phyloP scores from a whole-genome alignment of 2,113 vertebrate genomes.

The Galbula dea region DNA sequence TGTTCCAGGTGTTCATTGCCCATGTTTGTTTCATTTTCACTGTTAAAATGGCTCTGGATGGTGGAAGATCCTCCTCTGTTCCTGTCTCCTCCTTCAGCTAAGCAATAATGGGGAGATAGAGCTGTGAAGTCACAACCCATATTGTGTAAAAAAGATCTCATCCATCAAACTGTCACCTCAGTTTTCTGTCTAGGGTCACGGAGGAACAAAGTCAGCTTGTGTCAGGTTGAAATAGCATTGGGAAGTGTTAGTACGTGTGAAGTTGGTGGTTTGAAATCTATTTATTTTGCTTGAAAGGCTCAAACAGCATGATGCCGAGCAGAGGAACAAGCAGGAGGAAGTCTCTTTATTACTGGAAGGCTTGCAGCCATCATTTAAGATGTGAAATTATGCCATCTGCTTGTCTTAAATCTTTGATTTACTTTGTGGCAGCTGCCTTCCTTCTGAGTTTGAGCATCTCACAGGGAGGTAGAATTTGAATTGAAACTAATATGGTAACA shows the following conservation, averaged over 20 bases:
- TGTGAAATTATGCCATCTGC: constrained; percentile 68
- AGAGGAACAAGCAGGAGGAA: constrained; percentile 54
- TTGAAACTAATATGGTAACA: background rate
- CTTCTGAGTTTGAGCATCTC: constrained; percentile 8
- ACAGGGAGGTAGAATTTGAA: constrained; percentile 60
- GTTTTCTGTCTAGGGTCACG: constrained; percentile 72
- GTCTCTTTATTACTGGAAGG: constrained; percentile 59
- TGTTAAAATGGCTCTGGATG: background rate
- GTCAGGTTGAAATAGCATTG: constrained; percentile 69
- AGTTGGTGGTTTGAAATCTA: constrained; percentile 72
- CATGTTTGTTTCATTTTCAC: background rate
- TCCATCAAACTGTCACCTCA: constrained; percentile 77
- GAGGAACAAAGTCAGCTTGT: constrained; percentile 68
- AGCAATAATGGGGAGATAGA: constrained; percentile 48
- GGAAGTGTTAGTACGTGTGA: constrained; percentile 63
- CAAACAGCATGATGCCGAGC: constrained; percentile 66
- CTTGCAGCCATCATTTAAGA: constrained; percentile 50
- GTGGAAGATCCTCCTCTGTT: constrained; percentile 23
- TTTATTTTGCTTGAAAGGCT: constrained; percentile 74
- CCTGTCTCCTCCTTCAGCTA: constrained; percentile 24
- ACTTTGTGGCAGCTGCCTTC: constrained; percentile 31
- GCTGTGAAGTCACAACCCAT: constrained; percentile 68
- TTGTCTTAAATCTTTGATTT: constrained; percentile 53
- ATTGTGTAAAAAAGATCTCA: constrained; percentile 71
- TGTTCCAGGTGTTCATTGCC: background rate